phyloP scores from a whole-genome alignment of 2,888 invertebrate species.

The Smittia aterrima region DNA sequence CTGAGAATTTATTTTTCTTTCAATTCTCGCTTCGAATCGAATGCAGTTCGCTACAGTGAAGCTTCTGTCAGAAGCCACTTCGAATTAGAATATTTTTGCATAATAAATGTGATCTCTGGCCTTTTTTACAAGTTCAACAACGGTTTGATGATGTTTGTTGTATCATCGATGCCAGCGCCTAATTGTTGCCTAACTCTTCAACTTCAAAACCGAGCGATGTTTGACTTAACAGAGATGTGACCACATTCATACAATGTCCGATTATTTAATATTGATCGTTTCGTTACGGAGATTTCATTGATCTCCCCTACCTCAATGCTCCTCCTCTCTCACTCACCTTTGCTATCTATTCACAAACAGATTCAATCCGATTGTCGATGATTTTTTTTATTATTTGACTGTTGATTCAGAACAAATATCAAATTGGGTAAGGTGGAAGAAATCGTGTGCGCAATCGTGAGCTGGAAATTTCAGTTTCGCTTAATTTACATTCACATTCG shows the following conservation, averaged over 20 bases:
- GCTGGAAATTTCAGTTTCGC: background rate
- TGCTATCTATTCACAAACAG: conserved; percentile 25
- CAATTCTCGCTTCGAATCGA: background rate
- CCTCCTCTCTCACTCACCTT: background rate
- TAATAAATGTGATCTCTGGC: conserved; percentile 19
- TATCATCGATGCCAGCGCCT: background rate
- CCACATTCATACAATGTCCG: conserved; percentile 5
- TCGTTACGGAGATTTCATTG: background rate
- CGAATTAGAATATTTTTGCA: conserved; percentile 11
- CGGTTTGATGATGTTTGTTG: background rate
- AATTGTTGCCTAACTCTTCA: conserved; percentile 4
- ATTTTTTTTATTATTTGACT: background rate
- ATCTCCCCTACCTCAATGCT: no score
- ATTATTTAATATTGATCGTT: conserved; percentile 35
- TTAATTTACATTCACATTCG: background rate
- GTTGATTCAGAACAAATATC: conserved; percentile 16
- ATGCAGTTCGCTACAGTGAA: conserved; percentile 7
- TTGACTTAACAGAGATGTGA: background rate
- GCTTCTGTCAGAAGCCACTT: background rate
- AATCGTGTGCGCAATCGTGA: background rate
- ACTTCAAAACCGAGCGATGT: background rate
- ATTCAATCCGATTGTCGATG: conserved; percentile 13
- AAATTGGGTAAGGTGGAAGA: background rate
- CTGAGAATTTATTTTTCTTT: background rate
- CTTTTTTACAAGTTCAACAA: conserved; percentile 13